These are phyloP conservation scores for Mesorhabditis spiculigera DNA, from an alignment of 2,888 invertebrate species.

Conservation along the genomic window DNA sequence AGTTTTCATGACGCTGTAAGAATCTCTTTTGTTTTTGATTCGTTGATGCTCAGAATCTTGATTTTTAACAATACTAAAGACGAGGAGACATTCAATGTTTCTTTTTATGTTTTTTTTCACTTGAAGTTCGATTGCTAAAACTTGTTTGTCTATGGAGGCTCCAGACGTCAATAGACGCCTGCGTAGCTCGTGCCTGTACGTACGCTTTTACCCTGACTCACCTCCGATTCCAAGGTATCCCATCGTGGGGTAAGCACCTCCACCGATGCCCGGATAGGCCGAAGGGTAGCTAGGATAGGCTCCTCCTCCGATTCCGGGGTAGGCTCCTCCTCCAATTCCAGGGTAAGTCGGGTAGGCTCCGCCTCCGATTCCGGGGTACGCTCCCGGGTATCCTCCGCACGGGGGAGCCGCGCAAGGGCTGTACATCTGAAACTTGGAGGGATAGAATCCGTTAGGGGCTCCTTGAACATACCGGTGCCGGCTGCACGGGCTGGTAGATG, in stretches of 20 bases:
- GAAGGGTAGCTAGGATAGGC: background rate
- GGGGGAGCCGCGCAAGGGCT: background rate
- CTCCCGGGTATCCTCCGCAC: constrained; percentile 3
- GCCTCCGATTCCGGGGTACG: constrained; percentile 1
- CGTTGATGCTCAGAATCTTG: no score
- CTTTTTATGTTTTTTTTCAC: no score
- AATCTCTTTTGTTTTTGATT: no score
- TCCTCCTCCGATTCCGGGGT: constrained; percentile 1
- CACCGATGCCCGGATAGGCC: background rate
- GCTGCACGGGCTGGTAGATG: constrained; percentile 2
- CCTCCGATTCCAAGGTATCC: background rate
- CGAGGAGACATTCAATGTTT: no score
- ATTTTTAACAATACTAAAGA: no score
- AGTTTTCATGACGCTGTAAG: no score
- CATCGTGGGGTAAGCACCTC: background rate
- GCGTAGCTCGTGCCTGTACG: no score
- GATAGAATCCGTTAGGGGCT: background rate
- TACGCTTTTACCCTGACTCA: background rate
- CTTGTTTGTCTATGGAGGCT: no score
- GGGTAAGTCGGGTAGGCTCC: constrained; percentile 6
- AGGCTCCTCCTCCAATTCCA: background rate
- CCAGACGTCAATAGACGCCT: no score
- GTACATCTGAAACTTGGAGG: constrained; percentile 1
- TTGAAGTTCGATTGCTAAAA: no score
- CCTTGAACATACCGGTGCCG: background rate